phyloP scores from a whole-genome alignment of 2,113 vertebrate species.

The Gnathonemus echidnorhynchus region DNA sequence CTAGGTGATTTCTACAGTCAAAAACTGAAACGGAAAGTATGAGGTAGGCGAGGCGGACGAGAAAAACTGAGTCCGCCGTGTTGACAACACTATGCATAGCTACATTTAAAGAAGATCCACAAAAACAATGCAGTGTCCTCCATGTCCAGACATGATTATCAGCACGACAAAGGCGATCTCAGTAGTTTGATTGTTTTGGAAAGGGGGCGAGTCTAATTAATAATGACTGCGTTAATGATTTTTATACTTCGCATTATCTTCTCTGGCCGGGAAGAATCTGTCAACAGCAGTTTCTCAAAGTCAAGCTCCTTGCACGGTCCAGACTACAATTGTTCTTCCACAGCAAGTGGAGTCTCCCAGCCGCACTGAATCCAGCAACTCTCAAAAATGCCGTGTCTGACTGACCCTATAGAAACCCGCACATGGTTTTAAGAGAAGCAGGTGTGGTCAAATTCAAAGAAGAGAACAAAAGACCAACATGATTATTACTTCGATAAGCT shows the following conservation, averaged over 20 bases:
- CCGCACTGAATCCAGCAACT: background rate
- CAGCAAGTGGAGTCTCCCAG: background rate
- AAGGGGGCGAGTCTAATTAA: background rate
- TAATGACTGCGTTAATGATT: background rate
- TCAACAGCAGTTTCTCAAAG: background rate
- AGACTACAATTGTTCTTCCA: background rate
- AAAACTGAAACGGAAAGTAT: conserved; percentile 56
- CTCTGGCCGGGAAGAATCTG: background rate
- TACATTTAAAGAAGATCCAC: conserved; percentile 22
- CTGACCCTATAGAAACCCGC: background rate
- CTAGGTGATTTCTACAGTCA: conserved; percentile 29
- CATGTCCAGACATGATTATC: conserved; percentile 59
- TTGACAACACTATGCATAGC: background rate
- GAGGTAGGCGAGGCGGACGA: conserved; percentile 89
- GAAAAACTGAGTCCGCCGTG: conserved; percentile 59
- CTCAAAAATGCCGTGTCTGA: background rate
- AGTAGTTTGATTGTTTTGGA: background rate
- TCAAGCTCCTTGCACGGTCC: background rate
- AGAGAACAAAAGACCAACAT: conserved; percentile 34
- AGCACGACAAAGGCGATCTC: background rate
- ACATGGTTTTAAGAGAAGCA: background rate
- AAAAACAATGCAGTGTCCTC: conserved; percentile 17
- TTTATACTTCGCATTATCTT: background rate
- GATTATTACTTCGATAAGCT: conserved; percentile 56
- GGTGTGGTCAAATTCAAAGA: background rate